A percentile compares a stretch with the other conserved stretches of the same genome.
Conservation (phyloP, 92 coral and sea anemone species). For the Palythoa caribaeorum region DNA sequence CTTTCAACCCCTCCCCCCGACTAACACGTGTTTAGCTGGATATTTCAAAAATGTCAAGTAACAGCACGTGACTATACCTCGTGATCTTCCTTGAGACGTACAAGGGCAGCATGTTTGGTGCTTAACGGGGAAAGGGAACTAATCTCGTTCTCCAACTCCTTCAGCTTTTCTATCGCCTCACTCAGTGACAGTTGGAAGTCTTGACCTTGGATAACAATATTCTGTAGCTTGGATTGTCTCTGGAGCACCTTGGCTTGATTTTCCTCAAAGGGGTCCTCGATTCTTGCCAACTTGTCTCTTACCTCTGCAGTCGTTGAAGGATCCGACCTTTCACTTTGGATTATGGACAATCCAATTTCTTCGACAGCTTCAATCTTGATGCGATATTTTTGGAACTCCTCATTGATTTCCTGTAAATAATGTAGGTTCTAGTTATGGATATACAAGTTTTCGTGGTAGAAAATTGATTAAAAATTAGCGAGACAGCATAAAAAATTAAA, state of each 20-base stretch:
- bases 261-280: conserved; percentile 82
- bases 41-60: background rate
- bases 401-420: conserved; percentile 71
- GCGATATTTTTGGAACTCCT: conserved; percentile 84
- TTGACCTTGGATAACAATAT: conserved; percentile 77
- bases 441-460: no score
- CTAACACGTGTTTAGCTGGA: background rate
- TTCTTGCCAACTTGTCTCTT: conserved; percentile 67
- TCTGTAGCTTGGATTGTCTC: conserved; percentile 88
- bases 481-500: no score
- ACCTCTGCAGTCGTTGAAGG: conserved; percentile 89
- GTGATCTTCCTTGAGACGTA: conserved; percentile 89
- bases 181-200: conserved; percentile 84
- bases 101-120: conserved; percentile 77
- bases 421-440: background rate
- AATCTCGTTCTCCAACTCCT: conserved; percentile 76
- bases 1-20: background rate
- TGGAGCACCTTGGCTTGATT: conserved; percentile 78
- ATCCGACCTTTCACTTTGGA: conserved; percentile 78
- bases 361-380: conserved; percentile 83
- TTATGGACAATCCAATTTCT: conserved; percentile 73
- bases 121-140: conserved; percentile 75
- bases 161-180: conserved; percentile 76
- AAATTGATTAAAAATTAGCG: no score
- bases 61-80: conserved; percentile 72